These are phyloP conservation scores for Sanderia malayensis DNA, from an alignment of 30 jellyfish, hydroid and myxozoan species.

Conservation along the genomic window DNA sequence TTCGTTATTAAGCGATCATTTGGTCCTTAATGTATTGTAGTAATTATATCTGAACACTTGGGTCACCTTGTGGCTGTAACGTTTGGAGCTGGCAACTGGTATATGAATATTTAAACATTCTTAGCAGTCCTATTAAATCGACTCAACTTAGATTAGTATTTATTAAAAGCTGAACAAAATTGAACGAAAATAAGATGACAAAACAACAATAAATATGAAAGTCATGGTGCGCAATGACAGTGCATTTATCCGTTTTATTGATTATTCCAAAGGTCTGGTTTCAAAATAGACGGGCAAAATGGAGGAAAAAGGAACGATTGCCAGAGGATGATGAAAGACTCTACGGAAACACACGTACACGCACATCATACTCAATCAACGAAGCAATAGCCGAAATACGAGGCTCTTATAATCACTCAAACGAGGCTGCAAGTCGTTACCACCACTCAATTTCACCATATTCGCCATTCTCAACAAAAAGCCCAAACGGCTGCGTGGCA, in stretches of 20 bases:
- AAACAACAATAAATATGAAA: not conserved
- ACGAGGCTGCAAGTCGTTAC: slow-evolving; percentile 37
- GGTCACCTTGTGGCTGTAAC: not conserved
- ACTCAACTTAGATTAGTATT: not conserved
- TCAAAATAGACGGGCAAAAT: slow-evolving; percentile 79
- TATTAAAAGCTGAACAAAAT: not conserved
- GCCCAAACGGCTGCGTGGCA: slow-evolving; percentile 42
- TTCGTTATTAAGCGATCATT: too few relatives aligned
- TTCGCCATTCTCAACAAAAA: slow-evolving; percentile 45
- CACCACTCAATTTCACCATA: slow-evolving; percentile 45
- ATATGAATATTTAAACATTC: not conserved
- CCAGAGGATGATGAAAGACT: slow-evolving; percentile 61
- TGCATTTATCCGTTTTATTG: not conserved
- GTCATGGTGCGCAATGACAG: not conserved
- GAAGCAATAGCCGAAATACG: slow-evolving; percentile 68
- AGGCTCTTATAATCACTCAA: slow-evolving; percentile 47
- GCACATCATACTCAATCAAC: slow-evolving; percentile 50
- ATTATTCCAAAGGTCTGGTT: slow-evolving; percentile 62
- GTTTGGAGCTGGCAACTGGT: not conserved
- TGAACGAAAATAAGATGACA: not conserved
- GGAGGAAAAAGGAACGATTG: slow-evolving; percentile 69
- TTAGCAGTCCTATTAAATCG: too few relatives aligned
- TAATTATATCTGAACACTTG: too few relatives aligned
- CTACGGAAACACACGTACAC: slow-evolving; percentile 55
- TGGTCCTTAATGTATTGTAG: too few relatives aligned